Base-by-base conservation (phyloP, 2,888 invertebrate genomes). In the Drepanosiphum platanoidis region DNA sequence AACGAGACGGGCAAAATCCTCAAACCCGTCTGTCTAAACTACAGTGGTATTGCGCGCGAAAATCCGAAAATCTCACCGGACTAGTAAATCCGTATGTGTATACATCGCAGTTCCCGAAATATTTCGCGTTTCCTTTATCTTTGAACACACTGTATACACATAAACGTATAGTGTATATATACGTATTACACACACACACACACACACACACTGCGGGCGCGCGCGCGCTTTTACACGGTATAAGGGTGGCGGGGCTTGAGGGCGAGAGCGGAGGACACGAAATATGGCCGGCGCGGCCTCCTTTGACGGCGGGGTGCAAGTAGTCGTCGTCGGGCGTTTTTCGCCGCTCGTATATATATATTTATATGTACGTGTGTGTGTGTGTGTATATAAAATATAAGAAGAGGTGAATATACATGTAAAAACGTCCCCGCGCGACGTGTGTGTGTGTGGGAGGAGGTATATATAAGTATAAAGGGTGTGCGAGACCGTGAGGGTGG, bases 261-360 rank as follows among this genome's bases (percentile, higher is more conserved):
- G 58, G 34, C 18, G 30, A 27, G 52, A 36, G 36, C n/a, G n/a
- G n/a, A 70, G 18, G 52, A 80, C 52, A 32, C 71, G 71, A 71
- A 81, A 81, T 42, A 81, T 81, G 81, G 81, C 81, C 58, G 80
- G 78, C 18, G 15, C 8, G 52, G 52, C 11, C 22, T 15, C 32
- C 11, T 5, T 22, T 15, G 39, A 15, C 34, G 68, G 4, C 2
- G 58, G 75, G 34, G 52, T 58, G 58, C 15, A n/a, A 22, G 52
- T 68, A 34, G 68, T 27, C 36, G 80, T 52, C 34, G 61, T 36
- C 61, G 39, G 9, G 8, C 36, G 68, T 46, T 18, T 32, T 74
- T 74, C 72, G 68, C 36, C 68, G 68, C 46, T 30, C 7, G 15
- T 36, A 30, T 64, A 32, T 64, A 64, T 18, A 64, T 64, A 36